Evolutionary conservation across 2,113 vertebrate genomes (phyloP), one percentile per base, ranked within the genome.

Genomic region (Grammomys surdaster): DNA sequence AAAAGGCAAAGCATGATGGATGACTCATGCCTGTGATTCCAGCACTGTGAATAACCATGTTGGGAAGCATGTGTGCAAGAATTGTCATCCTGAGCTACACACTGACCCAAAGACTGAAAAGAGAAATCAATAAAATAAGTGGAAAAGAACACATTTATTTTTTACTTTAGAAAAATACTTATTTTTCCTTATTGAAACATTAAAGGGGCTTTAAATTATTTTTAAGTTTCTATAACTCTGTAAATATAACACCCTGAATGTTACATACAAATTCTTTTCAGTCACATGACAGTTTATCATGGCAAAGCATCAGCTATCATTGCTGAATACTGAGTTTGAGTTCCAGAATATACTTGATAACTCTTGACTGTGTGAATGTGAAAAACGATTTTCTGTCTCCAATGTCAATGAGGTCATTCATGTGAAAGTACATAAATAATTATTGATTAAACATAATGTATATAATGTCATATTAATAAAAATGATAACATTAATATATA

Each of bases 371-470:
- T 88, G 40, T 88, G 43, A 82, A 28, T 43, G 5, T 77, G 28
- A 82, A 82, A 87, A 77, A 95, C 77, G 48, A 13, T 48, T 51
- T 91, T 82, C 63, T 81, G 19, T 73, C 13, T 76, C 13, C 33
- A 76, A 86, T 3, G 17, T 94, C 82, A 89, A 46, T 43, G 24
- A 65, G n/a, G 6, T 67, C 60, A 86, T 63, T 40, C 73, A 0
- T 22, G 90, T 54, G 63, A 94, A 85, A 12, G 2, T 85, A 14
- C 16, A 13, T 75, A 69, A 1, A 31, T 73, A 56, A 54, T 4
- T 72, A 67, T 93, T 60, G 8, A 86, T 93, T 95, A 93, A 91
- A 82, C 22, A 2, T 26, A 43, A 88, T 63, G 12, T 70, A 82
- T 28, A 70, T 60, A 91, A 19, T 28, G 48, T 3, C 40, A 63